Percentiles rank a stretch among this genome's conserved stretches.
phyloP scores from a whole-genome alignment of 2,113 vertebrate species.

The Acrocephalus arundinaceus region DNA sequence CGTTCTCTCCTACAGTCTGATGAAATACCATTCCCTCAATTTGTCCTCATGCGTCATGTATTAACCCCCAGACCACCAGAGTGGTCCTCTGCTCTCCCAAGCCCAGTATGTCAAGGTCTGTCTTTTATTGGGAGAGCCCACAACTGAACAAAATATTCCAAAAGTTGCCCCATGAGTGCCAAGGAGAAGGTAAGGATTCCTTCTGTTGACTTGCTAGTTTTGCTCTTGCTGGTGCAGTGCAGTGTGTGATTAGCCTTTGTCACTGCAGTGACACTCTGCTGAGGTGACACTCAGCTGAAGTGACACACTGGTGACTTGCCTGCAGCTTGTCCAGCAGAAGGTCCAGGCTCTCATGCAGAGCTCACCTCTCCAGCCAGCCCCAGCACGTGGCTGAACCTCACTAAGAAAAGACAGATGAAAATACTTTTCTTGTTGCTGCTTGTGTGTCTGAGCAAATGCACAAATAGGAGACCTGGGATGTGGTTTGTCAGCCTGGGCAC shows the following conservation, averaged over 20 bases:
- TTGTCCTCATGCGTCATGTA: neutral
- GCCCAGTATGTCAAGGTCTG: neutral
- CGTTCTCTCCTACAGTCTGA: neutral
- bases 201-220: neutral
- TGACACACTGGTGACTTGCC: rapidly evolving
- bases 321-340: neutral
- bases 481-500: neutral
- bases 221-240: neutral
- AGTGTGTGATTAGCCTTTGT: neutral
- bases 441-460: neutral
- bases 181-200: neutral
- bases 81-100: neutral
- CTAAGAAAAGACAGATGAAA: neutral
- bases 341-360: neutral
- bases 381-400: rapidly evolving
- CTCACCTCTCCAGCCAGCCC: neutral
- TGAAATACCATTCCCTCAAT: neutral
- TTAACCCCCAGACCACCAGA: neutral
- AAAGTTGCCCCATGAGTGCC: neutral
- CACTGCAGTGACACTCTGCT: neutral
- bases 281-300: neutral
- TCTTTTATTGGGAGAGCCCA: neutral
- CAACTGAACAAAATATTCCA: neutral
- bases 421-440: neutral
- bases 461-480: neutral